A percentile compares a stretch with the other conserved stretches of the same genome.
Conservation (phyloP, 2,113 vertebrate genomes). For the Lepisosteus osseus region DNA sequence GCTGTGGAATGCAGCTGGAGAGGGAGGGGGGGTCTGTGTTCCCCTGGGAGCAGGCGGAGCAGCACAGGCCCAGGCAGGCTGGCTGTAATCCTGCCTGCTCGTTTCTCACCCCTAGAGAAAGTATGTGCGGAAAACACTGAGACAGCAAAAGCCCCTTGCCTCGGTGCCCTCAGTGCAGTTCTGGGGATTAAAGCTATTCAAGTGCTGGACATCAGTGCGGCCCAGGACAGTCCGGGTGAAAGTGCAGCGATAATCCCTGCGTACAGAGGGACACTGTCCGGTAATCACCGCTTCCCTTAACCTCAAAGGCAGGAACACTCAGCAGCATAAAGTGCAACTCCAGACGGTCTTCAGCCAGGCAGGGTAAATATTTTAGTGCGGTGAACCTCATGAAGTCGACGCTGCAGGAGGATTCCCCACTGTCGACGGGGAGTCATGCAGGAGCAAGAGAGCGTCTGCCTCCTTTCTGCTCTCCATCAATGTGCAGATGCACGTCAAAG, state of each 20-base stretch:
- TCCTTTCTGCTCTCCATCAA: no score
- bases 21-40: constrained; percentile 2
- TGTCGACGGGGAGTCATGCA: no score
- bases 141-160: constrained; percentile 51
- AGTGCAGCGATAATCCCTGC: constrained; percentile 36
- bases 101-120: constrained; percentile 20
- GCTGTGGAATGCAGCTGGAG: constrained; percentile 16
- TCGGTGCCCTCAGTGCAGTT: constrained; percentile 48
- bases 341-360: neutral
- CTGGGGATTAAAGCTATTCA: constrained; percentile 44
- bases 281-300: neutral
- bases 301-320: neutral
- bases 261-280: constrained; percentile 5
- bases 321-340: constrained; percentile 1
- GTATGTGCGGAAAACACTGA: constrained; percentile 49
- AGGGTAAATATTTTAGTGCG: no score
- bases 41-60: constrained; percentile 16
- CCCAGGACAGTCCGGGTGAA: constrained; percentile 41
- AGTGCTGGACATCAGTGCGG: constrained; percentile 39
- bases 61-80: constrained; percentile 18
- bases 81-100: neutral
- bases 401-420: no score
- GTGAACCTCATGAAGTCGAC: no score
- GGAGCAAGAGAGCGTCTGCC: no score
- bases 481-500: no score